These are phyloP conservation scores for Gouania willdenowi DNA, from an alignment of 2,797 vertebrate species.

Conservation along the genomic window DNA sequence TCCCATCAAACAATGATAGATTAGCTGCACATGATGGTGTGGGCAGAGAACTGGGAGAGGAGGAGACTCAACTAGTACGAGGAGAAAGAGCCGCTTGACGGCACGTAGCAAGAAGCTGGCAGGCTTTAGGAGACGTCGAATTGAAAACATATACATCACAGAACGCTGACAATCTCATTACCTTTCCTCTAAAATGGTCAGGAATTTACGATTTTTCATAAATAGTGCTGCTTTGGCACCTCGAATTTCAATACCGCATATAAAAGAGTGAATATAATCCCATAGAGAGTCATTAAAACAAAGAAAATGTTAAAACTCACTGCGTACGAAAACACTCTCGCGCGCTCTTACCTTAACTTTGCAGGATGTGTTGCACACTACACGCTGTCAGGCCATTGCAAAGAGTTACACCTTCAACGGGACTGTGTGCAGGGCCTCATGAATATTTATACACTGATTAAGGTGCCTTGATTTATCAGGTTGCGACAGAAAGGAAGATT, in stretches of 20 bases:
- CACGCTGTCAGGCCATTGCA: constrained; percentile 63
- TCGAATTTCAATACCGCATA: constrained; percentile 66
- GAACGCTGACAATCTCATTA: constrained; percentile 65
- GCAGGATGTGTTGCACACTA: constrained; percentile 49
- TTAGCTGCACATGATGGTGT: constrained; percentile 62
- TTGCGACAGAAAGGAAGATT: constrained; percentile 57
- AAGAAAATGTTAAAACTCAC: constrained; percentile 16
- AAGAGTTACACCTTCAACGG: constrained; percentile 70
- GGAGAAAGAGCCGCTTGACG: constrained; percentile 71
- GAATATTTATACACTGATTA: constrained; percentile 80
- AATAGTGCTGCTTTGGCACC: constrained; percentile 69
- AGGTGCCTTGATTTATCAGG: constrained; percentile 69
- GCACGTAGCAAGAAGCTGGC: constrained; percentile 49
- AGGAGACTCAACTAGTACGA: constrained; percentile 70
- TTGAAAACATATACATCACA: constrained; percentile 70
- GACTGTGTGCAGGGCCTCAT: constrained; percentile 56
- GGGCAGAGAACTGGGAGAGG: constrained; percentile 38
- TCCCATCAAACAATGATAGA: constrained; percentile 74
- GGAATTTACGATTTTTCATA: constrained; percentile 75
- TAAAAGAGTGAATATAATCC: constrained; percentile 28
- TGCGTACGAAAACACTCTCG: constrained; percentile 25
- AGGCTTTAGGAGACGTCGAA: constrained; percentile 61
- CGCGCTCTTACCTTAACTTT: constrained; percentile 40
- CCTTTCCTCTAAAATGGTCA: constrained; percentile 65
- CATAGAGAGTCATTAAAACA: constrained; percentile 1